Evolutionary conservation across 2,113 vertebrate species (phyloP).

Genomic region (Microtus oregoni): DNA sequence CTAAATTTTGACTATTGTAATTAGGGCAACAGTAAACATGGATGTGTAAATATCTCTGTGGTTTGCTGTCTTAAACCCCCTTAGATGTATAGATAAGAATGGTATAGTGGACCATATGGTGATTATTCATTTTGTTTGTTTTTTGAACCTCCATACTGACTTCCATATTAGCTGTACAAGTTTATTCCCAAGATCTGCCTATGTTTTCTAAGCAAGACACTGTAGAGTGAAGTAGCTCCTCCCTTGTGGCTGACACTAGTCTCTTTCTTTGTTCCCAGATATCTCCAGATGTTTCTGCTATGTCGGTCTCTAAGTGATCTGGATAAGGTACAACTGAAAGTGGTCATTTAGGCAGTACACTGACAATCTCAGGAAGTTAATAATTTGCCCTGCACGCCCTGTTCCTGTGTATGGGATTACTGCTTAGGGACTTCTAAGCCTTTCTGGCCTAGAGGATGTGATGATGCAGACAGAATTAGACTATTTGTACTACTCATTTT

Average conservation of each 20-base stretch:
- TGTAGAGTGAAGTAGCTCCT: not conserved
- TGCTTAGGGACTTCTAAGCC: not conserved
- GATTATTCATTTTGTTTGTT: not conserved
- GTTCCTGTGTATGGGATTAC: not conserved
- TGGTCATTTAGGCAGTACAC: not conserved
- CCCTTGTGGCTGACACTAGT: not conserved
- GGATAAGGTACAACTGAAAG: not conserved
- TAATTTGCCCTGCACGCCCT: not conserved
- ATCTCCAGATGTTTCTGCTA: not conserved
- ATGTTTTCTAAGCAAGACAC: not conserved
- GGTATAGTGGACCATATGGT: not conserved
- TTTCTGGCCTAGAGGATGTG: not conserved
- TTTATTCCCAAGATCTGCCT: not conserved
- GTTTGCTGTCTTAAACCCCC: not conserved
- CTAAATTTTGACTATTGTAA: not conserved
- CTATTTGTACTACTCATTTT: not conserved
- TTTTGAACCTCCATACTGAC: not conserved
- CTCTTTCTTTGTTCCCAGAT: not conserved
- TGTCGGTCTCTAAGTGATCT: not conserved
- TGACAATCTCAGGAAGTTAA: not conserved
- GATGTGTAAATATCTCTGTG: not conserved
- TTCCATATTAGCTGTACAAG: not conserved
- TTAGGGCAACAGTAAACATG: not conserved
- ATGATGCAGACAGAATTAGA: not conserved
- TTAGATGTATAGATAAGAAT: not conserved